phyloP scores from a whole-genome alignment of 2,888 invertebrate species.

The Caenorhabditis virilis region DNA sequence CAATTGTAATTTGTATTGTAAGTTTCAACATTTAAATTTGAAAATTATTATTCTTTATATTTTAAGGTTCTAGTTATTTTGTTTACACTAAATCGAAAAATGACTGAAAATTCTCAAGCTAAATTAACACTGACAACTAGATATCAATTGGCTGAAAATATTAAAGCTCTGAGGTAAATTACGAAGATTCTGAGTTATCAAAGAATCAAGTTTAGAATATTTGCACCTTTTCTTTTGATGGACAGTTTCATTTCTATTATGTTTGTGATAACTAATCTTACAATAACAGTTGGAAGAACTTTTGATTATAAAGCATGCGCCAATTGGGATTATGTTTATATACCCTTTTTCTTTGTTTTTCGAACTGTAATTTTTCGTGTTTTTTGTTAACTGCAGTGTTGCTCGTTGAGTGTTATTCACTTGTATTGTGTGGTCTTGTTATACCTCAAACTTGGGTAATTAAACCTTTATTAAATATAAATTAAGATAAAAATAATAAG shows the following conservation, averaged over 20 bases:
- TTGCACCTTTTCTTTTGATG: constrained; percentile 29
- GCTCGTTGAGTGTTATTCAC: too few relatives aligned
- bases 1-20: constrained; percentile 19
- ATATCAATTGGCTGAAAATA: constrained; percentile 34
- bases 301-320: constrained; percentile 26
- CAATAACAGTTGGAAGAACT: constrained; percentile 14
- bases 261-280: constrained; percentile 24
- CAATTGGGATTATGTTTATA: not conserved
- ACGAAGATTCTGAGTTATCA: not conserved
- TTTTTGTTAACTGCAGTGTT: too few relatives aligned
- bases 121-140: constrained; percentile 18
- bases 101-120: constrained; percentile 17
- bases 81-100: constrained; percentile 22
- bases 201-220: constrained; percentile 18
- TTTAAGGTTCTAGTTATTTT: constrained; percentile 11
- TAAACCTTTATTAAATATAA: too few relatives aligned
- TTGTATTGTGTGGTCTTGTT: too few relatives aligned
- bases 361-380: constrained; percentile 34
- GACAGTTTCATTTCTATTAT: constrained; percentile 28
- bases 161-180: constrained; percentile 30
- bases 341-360: constrained; percentile 17
- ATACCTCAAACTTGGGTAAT: too few relatives aligned
- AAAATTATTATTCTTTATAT: too few relatives aligned
- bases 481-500: too few relatives aligned
- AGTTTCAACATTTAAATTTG: not conserved